Evolutionary conservation across 2,113 vertebrate species (phyloP).

Genomic region (Nerophis ophidion): DNA sequence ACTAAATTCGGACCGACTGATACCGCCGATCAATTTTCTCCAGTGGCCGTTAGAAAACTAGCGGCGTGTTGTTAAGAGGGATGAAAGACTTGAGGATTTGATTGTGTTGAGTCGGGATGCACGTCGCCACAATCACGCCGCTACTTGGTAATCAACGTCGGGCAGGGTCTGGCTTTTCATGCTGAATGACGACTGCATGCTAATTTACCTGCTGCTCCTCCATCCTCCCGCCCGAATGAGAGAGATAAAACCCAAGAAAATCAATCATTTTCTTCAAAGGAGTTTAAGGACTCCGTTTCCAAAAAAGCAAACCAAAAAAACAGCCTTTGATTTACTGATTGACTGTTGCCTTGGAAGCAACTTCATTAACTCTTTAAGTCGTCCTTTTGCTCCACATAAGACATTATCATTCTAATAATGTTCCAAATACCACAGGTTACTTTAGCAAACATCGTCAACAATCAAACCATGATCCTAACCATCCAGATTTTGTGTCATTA

Average conservation of each 20-base stretch:
- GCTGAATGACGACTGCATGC: slow-evolving; percentile 1
- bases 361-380: neutral
- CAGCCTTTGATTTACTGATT: neutral
- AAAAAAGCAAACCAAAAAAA: neutral
- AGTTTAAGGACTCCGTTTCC: neutral
- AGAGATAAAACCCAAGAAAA: slow-evolving; percentile 3
- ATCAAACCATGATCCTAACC: no score
- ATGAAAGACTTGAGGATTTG: neutral
- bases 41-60: neutral
- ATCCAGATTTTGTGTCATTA: no score
- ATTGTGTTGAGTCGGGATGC: neutral
- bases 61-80: no score
- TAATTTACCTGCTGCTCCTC: slow-evolving; percentile 8
- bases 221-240: neutral
- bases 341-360: no score
- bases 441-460: neutral
- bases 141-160: neutral
- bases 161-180: neutral
- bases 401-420: neutral
- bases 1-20: neutral
- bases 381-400: neutral
- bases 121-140: neutral
- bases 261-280: slow-evolving; percentile 6
- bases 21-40: neutral
- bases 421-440: neutral